Evolutionary conservation across 2,113 vertebrate species (phyloP).

Genomic region (Ophiodon elongatus): DNA sequence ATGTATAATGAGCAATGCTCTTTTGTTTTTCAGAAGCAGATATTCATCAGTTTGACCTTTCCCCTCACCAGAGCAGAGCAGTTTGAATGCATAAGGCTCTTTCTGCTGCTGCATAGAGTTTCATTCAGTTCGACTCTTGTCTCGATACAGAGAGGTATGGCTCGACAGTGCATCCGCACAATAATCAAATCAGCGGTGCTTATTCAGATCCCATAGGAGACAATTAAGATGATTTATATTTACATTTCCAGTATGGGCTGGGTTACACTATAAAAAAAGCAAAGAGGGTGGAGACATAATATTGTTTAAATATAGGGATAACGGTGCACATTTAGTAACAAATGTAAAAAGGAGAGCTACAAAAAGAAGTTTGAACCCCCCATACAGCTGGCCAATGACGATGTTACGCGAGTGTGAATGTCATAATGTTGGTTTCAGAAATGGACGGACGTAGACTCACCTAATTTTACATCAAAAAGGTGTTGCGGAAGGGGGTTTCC

Average conservation of each 20-base stretch:
- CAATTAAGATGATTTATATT: neutral
- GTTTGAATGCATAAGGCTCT: neutral
- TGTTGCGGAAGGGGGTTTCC: neutral
- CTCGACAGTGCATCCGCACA: neutral
- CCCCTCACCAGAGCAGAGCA: slow-evolving; percentile 19
- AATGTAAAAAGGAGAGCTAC: too few species aligned
- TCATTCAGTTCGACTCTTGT: neutral
- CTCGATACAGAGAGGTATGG: neutral
- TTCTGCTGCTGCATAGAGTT: neutral
- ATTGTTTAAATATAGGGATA: neutral
- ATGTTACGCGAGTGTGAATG: neutral
- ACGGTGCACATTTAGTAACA: neutral
- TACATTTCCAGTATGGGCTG: neutral
- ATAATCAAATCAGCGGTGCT: neutral
- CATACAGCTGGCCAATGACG: neutral
- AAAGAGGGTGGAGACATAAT: neutral
- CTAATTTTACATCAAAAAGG: neutral
- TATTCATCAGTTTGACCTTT: slow-evolving; percentile 68
- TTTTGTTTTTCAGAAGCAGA: slow-evolving; percentile 56
- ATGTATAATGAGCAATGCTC: slow-evolving; percentile 52
- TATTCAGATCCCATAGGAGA: neutral
- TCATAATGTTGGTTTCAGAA: neutral
- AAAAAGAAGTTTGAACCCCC: neutral
- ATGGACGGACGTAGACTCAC: neutral
- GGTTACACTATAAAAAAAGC: neutral